These are phyloP conservation scores for Rhagium mordax DNA, from an alignment of 2,888 invertebrate species.

Conservation along the genomic window DNA sequence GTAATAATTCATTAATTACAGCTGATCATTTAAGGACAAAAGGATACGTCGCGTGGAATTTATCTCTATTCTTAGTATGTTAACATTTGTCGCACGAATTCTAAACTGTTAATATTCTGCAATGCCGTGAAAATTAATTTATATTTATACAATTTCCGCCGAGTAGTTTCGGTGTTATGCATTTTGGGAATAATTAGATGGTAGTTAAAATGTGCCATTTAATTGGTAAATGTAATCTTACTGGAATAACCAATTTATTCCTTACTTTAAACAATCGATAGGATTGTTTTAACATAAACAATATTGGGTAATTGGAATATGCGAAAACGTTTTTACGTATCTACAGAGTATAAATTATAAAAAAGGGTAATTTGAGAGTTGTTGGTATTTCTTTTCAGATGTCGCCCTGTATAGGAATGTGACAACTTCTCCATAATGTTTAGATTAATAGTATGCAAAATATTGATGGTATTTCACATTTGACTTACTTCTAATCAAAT, in stretches of 20 bases:
- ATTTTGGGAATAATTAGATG: not conserved
- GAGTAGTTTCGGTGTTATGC: not conserved
- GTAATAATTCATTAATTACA: not conserved
- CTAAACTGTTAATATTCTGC: not conserved
- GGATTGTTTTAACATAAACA: not conserved
- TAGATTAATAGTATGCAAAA: no score
- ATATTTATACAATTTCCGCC: not conserved
- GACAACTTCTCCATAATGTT: no score
- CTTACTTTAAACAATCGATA: slow-evolving; percentile 13
- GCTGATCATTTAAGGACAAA: not conserved
- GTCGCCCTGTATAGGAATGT: no score
- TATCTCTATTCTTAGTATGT: not conserved
- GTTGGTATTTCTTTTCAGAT: no score
- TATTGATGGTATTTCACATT: no score
- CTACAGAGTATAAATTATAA: no score
- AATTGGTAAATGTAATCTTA: slow-evolving; percentile 8
- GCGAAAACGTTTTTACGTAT: no score
- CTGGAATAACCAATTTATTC: slow-evolving; percentile 16
- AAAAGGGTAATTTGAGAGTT: no score
- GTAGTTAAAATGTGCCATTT: not conserved
- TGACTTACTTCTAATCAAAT: no score
- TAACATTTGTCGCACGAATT: not conserved
- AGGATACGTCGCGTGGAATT: not conserved
- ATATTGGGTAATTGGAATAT: no score
- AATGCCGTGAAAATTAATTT: not conserved